These are phyloP conservation scores for Acleris laterana DNA, from an alignment of 2,888 invertebrate species.

Conservation along the genomic window DNA sequence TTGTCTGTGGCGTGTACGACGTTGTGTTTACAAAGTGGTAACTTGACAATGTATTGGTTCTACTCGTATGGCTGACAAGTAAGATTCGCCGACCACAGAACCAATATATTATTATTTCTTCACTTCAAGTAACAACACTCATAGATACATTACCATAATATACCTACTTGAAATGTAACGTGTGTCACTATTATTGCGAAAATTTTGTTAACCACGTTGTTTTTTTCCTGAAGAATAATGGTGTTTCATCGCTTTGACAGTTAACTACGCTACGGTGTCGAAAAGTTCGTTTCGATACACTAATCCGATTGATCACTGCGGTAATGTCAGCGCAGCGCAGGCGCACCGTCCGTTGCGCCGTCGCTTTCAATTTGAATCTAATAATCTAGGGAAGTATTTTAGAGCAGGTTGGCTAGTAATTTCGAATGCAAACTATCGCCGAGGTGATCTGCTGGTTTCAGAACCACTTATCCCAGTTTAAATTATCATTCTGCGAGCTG, in stretches of 20 bases:
- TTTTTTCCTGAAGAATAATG: background rate
- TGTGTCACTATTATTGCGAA: no score
- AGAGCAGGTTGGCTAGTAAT: slow-evolving; percentile 27
- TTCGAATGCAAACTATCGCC: slow-evolving; percentile 39
- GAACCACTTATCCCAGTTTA: slow-evolving; percentile 47
- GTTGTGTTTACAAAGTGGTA: slow-evolving; percentile 6
- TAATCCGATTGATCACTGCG: slow-evolving; percentile 24
- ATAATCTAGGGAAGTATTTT: slow-evolving; percentile 21
- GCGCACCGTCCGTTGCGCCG: background rate
- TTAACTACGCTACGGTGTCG: background rate
- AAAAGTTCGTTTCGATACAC: slow-evolving; percentile 14
- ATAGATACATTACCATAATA: no score
- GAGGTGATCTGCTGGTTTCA: slow-evolving; percentile 42
- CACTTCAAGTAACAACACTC: no score
- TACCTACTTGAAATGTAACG: no score
- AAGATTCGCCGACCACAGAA: no score
- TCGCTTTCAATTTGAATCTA: slow-evolving; percentile 35
- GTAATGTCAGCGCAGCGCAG: slow-evolving; percentile 8
- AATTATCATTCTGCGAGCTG: slow-evolving; percentile 49
- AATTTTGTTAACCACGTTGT: no score
- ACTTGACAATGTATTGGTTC: slow-evolving; percentile 17
- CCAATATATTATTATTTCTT: no score
- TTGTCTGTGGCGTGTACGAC: background rate
- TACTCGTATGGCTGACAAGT: no score
- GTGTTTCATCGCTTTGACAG: background rate